Percentiles rank a stretch among this genome's conserved stretches.
Evolutionary conservation across 2,797 vertebrate species (phyloP).

Genomic region (Anniella stebbinsi): DNA sequence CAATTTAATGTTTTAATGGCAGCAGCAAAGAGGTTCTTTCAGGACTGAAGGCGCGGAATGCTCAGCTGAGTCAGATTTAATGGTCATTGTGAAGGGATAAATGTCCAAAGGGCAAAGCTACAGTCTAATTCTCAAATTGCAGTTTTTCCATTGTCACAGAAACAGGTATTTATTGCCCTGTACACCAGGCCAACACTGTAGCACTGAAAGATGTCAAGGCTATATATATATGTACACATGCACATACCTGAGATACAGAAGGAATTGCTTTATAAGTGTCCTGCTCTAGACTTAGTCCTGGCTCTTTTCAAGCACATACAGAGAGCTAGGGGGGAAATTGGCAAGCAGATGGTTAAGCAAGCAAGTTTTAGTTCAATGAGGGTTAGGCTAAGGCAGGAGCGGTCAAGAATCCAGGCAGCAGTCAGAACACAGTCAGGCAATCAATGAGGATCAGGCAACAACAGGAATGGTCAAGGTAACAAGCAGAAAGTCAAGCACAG

Average conservation of each 20-base stretch:
- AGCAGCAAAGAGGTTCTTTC: neutral
- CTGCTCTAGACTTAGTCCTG: too few relatives aligned
- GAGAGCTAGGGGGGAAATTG: too few relatives aligned
- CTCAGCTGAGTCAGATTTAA: neutral
- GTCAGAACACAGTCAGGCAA: too few relatives aligned
- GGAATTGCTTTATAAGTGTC: neutral
- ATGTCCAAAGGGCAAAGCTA: neutral
- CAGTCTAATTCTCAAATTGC: neutral
- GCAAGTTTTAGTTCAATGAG: too few relatives aligned
- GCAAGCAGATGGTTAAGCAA: too few relatives aligned
- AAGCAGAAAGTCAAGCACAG: too few relatives aligned
- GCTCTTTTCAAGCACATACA: too few relatives aligned
- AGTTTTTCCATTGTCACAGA: neutral
- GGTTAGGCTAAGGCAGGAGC: too few relatives aligned
- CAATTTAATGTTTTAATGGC: neutral
- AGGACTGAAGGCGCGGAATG: neutral
- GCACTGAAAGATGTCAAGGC: neutral
- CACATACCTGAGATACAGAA: neutral
- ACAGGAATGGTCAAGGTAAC: too few relatives aligned
- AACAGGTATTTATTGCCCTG: slow-evolving; percentile 10
- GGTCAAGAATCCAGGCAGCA: too few relatives aligned
- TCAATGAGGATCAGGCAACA: too few relatives aligned
- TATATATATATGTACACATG: neutral
- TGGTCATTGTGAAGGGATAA: neutral
- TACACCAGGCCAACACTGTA: neutral